Evolutionary conservation across 2,113 vertebrate species (phyloP).

Genomic region (Actinemys pallida): DNA sequence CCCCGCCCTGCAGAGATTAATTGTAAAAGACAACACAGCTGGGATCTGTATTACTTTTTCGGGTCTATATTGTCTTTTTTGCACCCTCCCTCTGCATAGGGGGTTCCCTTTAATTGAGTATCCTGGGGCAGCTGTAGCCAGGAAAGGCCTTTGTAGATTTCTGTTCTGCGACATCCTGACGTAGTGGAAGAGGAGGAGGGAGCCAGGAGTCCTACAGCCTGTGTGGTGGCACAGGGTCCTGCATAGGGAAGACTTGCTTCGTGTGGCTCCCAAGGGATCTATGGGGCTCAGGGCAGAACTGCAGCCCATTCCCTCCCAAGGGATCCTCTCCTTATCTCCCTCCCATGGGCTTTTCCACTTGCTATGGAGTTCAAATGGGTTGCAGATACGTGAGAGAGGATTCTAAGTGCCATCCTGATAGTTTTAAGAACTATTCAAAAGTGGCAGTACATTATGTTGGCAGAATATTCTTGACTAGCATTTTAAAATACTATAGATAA

Average conservation of each 20-base stretch:
- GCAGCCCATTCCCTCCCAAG: neutral
- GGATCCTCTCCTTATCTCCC: neutral
- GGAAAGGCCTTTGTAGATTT: neutral
- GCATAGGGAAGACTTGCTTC: neutral
- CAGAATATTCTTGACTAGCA: constrained; percentile 26
- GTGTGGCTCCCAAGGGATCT: neutral
- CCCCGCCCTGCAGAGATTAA: neutral
- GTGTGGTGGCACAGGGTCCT: neutral
- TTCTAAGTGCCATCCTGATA: neutral
- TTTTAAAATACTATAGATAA: constrained; percentile 54
- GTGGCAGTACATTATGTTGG: neutral
- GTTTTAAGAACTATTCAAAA: neutral
- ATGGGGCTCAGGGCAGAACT: neutral
- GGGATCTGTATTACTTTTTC: neutral
- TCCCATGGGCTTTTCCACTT: neutral
- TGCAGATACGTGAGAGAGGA: neutral
- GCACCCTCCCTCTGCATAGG: neutral
- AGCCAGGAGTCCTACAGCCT: neutral
- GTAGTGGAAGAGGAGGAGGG: neutral
- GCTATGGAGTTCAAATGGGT: neutral
- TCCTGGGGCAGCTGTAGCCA: neutral
- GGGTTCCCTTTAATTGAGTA: neutral
- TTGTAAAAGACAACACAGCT: neutral
- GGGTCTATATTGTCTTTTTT: neutral
- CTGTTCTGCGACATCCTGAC: neutral